Percentiles rank a stretch among this genome's conserved stretches.
Evolutionary conservation across 2,888 invertebrate species (phyloP).

Genomic region (Diaphora mendica): DNA sequence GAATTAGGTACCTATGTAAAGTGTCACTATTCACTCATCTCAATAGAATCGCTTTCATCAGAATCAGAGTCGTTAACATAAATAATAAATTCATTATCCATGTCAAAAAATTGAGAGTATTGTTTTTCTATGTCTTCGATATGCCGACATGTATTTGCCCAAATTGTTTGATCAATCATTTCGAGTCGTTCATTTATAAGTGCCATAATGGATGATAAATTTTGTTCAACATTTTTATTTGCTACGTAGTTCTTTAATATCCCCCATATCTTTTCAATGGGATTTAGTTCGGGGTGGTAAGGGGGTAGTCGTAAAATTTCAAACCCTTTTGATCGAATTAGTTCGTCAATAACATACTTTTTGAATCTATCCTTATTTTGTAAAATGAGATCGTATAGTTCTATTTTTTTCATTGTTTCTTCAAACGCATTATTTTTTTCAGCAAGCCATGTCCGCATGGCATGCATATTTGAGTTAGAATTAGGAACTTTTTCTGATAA

Average conservation of each 20-base stretch:
- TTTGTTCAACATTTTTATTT: conserved; percentile 3
- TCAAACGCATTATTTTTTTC: background rate
- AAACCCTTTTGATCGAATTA: background rate
- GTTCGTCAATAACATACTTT: background rate
- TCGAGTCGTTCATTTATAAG: too few relatives aligned
- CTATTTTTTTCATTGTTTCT: conserved; percentile 1
- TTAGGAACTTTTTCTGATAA: background rate
- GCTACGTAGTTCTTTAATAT: background rate
- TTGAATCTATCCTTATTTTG: background rate
- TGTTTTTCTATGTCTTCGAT: too few relatives aligned
- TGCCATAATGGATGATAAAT: conserved; percentile 5
- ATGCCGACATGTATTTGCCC: too few relatives aligned
- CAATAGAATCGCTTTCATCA: too few relatives aligned
- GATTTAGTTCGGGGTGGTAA: background rate
- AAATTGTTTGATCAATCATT: too few relatives aligned
- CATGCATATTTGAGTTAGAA: background rate
- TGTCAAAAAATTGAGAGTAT: too few relatives aligned
- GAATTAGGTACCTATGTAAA: too few relatives aligned
- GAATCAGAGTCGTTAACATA: too few relatives aligned
- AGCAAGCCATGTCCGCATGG: background rate
- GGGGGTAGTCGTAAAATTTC: background rate
- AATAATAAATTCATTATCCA: too few relatives aligned
- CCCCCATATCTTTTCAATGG: background rate
- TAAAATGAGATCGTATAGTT: background rate
- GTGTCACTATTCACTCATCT: too few relatives aligned